Evolutionary conservation across 2,888 invertebrate genomes (phyloP).

Genomic region (Eristalis tenax): DNA sequence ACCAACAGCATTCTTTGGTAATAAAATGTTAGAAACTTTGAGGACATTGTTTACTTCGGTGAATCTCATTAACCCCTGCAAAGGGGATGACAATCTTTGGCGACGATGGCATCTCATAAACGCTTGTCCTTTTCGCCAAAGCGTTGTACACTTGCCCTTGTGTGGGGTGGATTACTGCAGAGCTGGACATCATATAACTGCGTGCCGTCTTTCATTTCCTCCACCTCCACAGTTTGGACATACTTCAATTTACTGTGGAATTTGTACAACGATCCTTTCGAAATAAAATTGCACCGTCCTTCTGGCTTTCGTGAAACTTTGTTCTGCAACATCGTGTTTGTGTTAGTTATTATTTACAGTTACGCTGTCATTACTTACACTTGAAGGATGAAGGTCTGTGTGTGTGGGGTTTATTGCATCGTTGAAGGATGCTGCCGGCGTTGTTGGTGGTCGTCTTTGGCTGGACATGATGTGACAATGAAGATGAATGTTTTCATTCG

Average conservation of each 20-base stretch:
- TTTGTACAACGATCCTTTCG: background rate
- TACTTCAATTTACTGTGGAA: conserved; percentile 40
- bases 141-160: too few relatives aligned
- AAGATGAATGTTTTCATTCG: too few relatives aligned
- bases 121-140: background rate
- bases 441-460: too few relatives aligned
- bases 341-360: background rate
- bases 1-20: conserved; percentile 7
- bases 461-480: too few relatives aligned
- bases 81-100: conserved; percentile 3
- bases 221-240: background rate
- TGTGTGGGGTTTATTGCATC: background rate
- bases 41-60: conserved; percentile 10
- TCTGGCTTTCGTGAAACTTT: background rate
- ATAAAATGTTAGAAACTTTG: background rate
- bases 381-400: background rate
- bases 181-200: background rate
- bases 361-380: background rate
- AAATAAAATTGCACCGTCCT: conserved; percentile 26
- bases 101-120: conserved; percentile 2
- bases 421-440: too few relatives aligned
- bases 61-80: conserved; percentile 15
- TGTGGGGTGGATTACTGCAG: background rate
- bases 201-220: background rate
- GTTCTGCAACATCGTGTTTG: background rate